phyloP scores from a whole-genome alignment of 2,888 invertebrate genomes.

The Invenusta paracnida region DNA sequence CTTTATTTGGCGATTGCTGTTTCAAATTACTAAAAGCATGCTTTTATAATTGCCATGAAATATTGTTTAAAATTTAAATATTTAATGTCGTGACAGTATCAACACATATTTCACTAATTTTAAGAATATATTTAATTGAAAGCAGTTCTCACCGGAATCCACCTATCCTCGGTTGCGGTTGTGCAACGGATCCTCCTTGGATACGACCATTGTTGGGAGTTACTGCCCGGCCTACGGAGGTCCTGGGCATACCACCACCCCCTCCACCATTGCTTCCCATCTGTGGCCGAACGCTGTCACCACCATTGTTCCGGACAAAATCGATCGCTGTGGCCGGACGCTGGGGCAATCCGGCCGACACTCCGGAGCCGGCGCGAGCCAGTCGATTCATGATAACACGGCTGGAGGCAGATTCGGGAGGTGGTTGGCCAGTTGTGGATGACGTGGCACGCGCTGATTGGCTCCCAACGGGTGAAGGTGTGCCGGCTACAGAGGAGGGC shows the following conservation, averaged over 20 bases:
- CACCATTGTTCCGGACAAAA: background rate
- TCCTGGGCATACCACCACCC: background rate
- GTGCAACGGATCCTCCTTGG: too few species aligned
- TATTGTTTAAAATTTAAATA: too few species aligned
- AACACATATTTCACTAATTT: too few species aligned
- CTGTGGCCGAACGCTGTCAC: background rate
- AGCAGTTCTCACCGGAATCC: conserved; percentile 6
- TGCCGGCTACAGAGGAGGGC: too few species aligned
- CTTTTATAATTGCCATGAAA: too few species aligned
- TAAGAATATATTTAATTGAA: too few species aligned
- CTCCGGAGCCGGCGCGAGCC: background rate
- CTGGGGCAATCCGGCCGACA: background rate
- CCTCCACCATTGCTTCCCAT: background rate
- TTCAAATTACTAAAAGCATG: too few species aligned
- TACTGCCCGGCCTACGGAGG: background rate
- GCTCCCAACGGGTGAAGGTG: background rate
- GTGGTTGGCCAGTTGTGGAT: background rate
- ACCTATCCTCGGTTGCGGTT: background rate
- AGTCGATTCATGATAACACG: conserved; percentile 21
- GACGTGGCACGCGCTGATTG: background rate
- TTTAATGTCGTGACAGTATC: too few species aligned
- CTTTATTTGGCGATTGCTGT: too few species aligned
- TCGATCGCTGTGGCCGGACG: background rate
- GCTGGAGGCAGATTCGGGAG: conserved; percentile 13
- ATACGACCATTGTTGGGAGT: background rate